Evolutionary conservation across 2,113 vertebrate species (phyloP).

Genomic region (Neotoma lepida): DNA sequence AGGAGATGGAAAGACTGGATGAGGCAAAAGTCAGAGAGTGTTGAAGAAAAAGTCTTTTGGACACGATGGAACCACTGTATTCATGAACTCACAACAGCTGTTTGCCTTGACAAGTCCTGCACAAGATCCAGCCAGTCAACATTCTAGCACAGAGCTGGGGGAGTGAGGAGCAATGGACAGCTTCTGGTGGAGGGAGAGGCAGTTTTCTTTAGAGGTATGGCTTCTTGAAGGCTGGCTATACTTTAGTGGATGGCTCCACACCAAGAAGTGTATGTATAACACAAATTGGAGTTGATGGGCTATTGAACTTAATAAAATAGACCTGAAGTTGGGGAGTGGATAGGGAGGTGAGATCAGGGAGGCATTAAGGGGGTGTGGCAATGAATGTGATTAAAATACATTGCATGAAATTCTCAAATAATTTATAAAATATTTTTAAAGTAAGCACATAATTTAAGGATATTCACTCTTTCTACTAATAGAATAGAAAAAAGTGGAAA

Average conservation of each 20-base stretch:
- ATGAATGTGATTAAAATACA: background rate
- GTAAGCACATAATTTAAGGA: background rate
- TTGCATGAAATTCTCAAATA: background rate
- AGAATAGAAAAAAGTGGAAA: background rate
- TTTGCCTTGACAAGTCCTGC: background rate
- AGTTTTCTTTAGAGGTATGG: background rate
- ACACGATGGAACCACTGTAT: background rate
- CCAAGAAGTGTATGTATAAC: too few species aligned
- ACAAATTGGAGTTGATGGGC: background rate
- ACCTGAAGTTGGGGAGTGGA: background rate
- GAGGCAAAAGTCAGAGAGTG: background rate
- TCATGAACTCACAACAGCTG: background rate
- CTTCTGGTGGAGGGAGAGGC: background rate
- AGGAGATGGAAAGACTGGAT: background rate
- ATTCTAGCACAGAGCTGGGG: background rate
- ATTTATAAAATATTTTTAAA: background rate
- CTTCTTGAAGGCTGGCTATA: background rate
- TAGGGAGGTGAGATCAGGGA: background rate
- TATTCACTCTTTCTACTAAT: slow-evolving; percentile 17
- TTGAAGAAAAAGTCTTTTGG: background rate
- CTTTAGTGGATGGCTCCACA: background rate
- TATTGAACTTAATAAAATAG: background rate
- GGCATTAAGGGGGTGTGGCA: background rate
- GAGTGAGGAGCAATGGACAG: background rate
- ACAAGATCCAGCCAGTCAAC: background rate